Base-by-base conservation (phyloP, 2,888 invertebrate genomes). In the Margaritifera margaritifera region DNA sequence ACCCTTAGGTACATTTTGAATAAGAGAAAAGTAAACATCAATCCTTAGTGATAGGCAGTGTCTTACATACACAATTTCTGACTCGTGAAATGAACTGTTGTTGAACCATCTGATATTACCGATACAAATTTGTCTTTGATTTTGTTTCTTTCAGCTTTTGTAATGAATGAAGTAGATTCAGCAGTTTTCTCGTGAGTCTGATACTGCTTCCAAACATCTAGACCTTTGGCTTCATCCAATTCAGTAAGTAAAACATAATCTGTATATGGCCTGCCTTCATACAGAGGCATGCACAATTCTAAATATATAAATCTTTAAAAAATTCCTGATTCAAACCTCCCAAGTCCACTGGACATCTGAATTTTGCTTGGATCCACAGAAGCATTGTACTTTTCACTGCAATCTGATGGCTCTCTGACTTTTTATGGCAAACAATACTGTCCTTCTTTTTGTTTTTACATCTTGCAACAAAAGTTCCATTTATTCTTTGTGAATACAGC, bases 51-150 rank as follows among this genome's bases (percentile, higher is more conserved):
- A 53, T 0, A 42, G 11, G 52, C 63, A 60, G 4, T 61, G 19
- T 53, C 73, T 55, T 4, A 69, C 59, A 62, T 64, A 69, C 19
- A 73, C 67, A 42, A 69, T 73, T 55, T 73, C 73, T 15, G 67
- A 31, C 31, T 73, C 69, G 54, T 73, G 69, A 19, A 22, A 59
- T 18, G 73, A 73, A 2, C 22, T 19, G 51, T 65, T 22, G 66
- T 69, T 4, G 69, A 55, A 0, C 72, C 69, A 66, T 72, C 72
- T 19, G 68, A 68, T 1, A 72, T 68, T 3, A 53, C 54, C 18
- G 66, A 53, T 2, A 71, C 50, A 60, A 66, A 66, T 50, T 66
- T 71, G 24, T 31, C 54, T 42, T 51, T 53, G 3, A 68, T 63
- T 27, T n/a, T 51, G 20, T 64, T 8, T 2, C 59, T 20, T 50